phyloP scores from a whole-genome alignment of 2,888 invertebrate species.

The Pardosa pseudoannulata region DNA sequence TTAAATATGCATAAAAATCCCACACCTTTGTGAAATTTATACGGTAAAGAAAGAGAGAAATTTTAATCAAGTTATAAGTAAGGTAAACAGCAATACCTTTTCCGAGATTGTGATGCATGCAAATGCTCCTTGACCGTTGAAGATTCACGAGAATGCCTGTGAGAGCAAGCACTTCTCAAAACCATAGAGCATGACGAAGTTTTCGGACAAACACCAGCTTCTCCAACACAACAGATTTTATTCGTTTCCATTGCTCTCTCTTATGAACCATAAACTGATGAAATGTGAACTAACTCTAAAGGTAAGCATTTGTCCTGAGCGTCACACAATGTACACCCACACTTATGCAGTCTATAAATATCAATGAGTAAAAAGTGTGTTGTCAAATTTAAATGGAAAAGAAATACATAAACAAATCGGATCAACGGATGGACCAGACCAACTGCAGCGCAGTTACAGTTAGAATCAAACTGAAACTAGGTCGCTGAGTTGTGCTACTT shows the following conservation, averaged over 20 bases:
- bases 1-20: no score
- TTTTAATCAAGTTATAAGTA: no score
- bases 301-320: background rate
- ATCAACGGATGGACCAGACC: slow-evolving; percentile 42
- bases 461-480: background rate
- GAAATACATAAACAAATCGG: slow-evolving; percentile 40
- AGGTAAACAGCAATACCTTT: background rate
- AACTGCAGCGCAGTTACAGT: slow-evolving; percentile 16
- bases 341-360: slow-evolving; percentile 49
- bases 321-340: slow-evolving; percentile 6
- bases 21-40: no score
- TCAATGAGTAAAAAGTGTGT: slow-evolving; percentile 56
- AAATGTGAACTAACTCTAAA: background rate
- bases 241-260: slow-evolving; percentile 18
- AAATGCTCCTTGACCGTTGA: slow-evolving; percentile 11
- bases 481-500: no score
- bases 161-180: slow-evolving; percentile 60
- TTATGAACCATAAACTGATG: background rate
- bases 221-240: slow-evolving; percentile 46
- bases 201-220: slow-evolving; percentile 16
- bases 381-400: slow-evolving; percentile 36
- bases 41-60: no score
- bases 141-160: slow-evolving; percentile 41
- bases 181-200: slow-evolving; percentile 62
- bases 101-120: background rate